Conservation (phyloP, 2,888 invertebrate species). For the Xylota segnis region DNA sequence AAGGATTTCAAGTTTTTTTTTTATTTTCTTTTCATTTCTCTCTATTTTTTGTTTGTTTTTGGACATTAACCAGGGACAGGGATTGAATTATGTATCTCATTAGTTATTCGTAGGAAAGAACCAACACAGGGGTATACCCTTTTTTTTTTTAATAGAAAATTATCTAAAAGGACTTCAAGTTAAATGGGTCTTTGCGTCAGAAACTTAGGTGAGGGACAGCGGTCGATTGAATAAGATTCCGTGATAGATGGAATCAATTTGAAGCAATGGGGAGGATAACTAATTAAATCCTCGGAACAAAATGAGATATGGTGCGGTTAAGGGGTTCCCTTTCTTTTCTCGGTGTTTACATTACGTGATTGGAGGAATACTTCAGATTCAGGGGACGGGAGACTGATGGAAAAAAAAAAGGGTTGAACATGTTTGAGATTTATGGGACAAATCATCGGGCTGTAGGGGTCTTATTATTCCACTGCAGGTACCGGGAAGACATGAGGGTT, state of each 20-base stretch:
- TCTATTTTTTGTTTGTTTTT: neutral
- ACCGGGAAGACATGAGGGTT: too few relatives aligned
- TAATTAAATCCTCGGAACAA: slow-evolving; percentile 26
- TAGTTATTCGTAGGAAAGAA: slow-evolving; percentile 16
- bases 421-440: neutral
- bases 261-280: slow-evolving; percentile 25
- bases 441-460: too few relatives aligned
- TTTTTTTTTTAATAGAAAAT: slow-evolving; percentile 26
- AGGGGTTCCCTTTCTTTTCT: neutral
- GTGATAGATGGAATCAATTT: slow-evolving; percentile 37
- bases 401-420: neutral
- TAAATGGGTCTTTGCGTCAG: slow-evolving; percentile 31
- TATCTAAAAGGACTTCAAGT: slow-evolving; percentile 34
- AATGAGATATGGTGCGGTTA: neutral
- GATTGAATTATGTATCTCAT: slow-evolving; percentile 43
- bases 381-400: neutral
- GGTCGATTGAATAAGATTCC: slow-evolving; percentile 11
- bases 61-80: neutral
- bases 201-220: too few relatives aligned
- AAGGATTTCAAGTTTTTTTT: slow-evolving; percentile 7
- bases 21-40: neutral
- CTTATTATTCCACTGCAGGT: too few relatives aligned
- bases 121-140: slow-evolving; percentile 3
- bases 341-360: neutral
- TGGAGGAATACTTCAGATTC: neutral